These are phyloP conservation scores for Phaedon cochleariae DNA, from an alignment of 2,888 invertebrate species.

Conservation along the genomic window DNA sequence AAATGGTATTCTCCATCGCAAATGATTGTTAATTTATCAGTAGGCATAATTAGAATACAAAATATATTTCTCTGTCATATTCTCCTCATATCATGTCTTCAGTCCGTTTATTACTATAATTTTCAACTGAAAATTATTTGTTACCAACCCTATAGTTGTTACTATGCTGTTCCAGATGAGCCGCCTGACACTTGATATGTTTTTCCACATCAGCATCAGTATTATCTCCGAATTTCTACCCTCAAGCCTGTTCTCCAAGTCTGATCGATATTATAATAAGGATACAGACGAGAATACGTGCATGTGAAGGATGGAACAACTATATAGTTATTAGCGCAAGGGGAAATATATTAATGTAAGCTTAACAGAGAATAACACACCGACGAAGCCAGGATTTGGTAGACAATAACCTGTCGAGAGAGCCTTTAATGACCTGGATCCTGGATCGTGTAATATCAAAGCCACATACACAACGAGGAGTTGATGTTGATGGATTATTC, in stretches of 20 bases:
- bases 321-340: neutral
- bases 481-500: neutral
- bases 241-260: neutral
- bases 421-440: neutral
- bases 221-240: neutral
- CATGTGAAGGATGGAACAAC: neutral
- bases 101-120: neutral
- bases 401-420: neutral
- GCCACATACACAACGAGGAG: neutral
- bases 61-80: no score
- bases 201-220: neutral
- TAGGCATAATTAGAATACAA: no score
- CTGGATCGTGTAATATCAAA: neutral
- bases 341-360: neutral
- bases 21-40: no score
- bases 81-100: no score
- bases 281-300: neutral
- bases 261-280: neutral
- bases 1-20: no score
- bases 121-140: neutral
- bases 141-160: neutral
- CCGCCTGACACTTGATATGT: neutral
- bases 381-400: neutral
- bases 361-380: neutral
- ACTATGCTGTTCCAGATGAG: neutral